A percentile compares a stretch with the other conserved stretches of the same genome.
Conservation (phyloP, 2,888 invertebrate genomes). For the Palloptera scutellata region DNA sequence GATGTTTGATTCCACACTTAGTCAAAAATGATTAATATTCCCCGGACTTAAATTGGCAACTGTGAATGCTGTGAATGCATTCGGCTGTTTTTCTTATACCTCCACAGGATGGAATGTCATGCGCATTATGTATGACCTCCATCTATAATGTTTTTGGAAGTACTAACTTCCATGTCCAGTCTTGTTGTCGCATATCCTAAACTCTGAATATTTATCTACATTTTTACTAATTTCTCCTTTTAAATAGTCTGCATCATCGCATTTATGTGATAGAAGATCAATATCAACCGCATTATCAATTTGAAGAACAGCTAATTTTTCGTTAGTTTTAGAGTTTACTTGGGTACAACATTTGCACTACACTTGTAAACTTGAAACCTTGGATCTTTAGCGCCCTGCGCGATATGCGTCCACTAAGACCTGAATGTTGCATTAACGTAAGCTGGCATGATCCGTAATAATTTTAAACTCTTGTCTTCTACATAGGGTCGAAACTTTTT, state of each 20-base stretch:
- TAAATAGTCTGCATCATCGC: no score
- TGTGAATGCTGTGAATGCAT: slow-evolving; percentile 19
- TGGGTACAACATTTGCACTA: slow-evolving; percentile 25
- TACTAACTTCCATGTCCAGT: slow-evolving; percentile 27
- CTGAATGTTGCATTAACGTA: slow-evolving; percentile 45
- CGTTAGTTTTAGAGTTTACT: no score
- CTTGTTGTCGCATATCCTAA: slow-evolving; percentile 9
- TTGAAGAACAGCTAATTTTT: no score
- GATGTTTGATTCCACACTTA: slow-evolving; percentile 22
- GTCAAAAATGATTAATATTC: slow-evolving; percentile 19
- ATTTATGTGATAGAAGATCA: no score
- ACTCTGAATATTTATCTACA: slow-evolving; percentile 13
- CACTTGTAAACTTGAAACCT: slow-evolving; percentile 22
- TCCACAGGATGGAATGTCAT: slow-evolving; percentile 28
- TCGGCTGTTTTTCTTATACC: slow-evolving; percentile 24
- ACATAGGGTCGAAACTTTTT: slow-evolving; percentile 32
- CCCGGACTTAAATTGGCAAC: slow-evolving; percentile 25
- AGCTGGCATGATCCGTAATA: slow-evolving; percentile 46
- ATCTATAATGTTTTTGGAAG: slow-evolving; percentile 19
- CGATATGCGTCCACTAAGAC: slow-evolving; percentile 45
- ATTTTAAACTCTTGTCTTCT: slow-evolving; percentile 31
- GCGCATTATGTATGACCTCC: slow-evolving; percentile 20
- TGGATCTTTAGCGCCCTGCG: slow-evolving; percentile 37
- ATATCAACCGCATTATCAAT: no score
- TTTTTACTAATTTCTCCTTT: no score